Conservation (phyloP, 1,140 invertebrate species). For the Goniozus legneri region DNA sequence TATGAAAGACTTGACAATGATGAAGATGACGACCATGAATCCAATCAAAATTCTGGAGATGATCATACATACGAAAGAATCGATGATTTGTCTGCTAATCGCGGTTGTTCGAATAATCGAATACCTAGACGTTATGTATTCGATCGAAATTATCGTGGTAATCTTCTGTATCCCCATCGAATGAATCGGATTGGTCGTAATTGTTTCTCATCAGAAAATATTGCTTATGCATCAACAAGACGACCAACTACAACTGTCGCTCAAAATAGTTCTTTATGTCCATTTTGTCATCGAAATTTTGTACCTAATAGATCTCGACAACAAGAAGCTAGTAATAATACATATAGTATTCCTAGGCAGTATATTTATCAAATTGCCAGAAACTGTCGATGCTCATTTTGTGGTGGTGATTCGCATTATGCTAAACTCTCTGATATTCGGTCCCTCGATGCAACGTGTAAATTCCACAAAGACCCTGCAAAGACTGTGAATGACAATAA, state of each 20-base stretch:
- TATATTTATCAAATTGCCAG: slow-evolving; percentile 47
- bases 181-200: slow-evolving; percentile 39
- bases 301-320: slow-evolving; percentile 36
- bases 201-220: slow-evolving; percentile 49
- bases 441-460: too few species aligned
- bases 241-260: too few species aligned
- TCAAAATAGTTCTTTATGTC: slow-evolving; percentile 34
- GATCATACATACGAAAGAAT: slow-evolving; percentile 47
- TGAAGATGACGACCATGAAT: slow-evolving; percentile 28
- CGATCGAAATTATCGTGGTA: slow-evolving; percentile 29
- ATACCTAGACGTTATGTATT: slow-evolving; percentile 26
- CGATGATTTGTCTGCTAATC: slow-evolving; percentile 29
- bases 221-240: slow-evolving; percentile 36
- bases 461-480: too few species aligned
- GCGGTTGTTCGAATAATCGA: slow-evolving; percentile 22
- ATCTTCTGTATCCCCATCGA: slow-evolving; percentile 36
- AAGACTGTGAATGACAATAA: too few species aligned
- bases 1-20: slow-evolving; percentile 46
- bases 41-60: slow-evolving; percentile 17
- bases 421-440: slow-evolving; percentile 39
- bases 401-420: slow-evolving; percentile 39
- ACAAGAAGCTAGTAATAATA: slow-evolving; percentile 22
- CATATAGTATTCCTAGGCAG: slow-evolving; percentile 34
- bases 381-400: slow-evolving; percentile 41
- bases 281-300: slow-evolving; percentile 30